Evolutionary conservation across 2,113 vertebrate species (phyloP).

Genomic region (Origma solitaria): DNA sequence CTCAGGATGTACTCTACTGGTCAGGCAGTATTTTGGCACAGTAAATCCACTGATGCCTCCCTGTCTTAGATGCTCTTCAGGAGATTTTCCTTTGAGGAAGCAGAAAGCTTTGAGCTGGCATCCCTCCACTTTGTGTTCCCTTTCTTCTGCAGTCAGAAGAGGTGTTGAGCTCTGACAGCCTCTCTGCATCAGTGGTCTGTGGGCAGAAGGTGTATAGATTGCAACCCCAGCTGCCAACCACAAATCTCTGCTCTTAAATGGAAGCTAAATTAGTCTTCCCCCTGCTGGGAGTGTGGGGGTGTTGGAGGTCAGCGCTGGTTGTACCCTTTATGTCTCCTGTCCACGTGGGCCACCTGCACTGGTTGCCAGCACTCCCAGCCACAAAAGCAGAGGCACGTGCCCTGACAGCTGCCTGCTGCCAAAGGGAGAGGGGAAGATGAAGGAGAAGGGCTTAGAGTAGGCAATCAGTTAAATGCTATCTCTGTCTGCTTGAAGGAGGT

Average conservation of each 20-base stretch:
- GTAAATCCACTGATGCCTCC: neutral
- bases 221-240: neutral
- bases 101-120: neutral
- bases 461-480: neutral
- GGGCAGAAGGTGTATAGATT: neutral
- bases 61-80: neutral
- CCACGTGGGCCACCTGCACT: neutral
- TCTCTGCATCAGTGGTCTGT: neutral
- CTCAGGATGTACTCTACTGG: neutral
- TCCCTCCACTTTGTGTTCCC: neutral
- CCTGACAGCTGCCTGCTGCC: neutral
- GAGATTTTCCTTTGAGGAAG: neutral
- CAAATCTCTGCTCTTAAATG: slow-evolving; percentile 42
- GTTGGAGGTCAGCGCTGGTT: slow-evolving; percentile 2
- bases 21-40: neutral
- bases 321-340: neutral
- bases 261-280: slow-evolving; percentile 41
- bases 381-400: neutral
- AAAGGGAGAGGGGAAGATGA: neutral
- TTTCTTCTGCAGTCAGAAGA: neutral
- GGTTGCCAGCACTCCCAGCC: neutral
- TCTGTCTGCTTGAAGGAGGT: neutral
- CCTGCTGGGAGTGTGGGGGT: neutral
- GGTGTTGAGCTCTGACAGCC: neutral
- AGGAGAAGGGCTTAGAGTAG: neutral